Conservation (phyloP, 2,888 invertebrate genomes). For the Noctua janthina region DNA sequence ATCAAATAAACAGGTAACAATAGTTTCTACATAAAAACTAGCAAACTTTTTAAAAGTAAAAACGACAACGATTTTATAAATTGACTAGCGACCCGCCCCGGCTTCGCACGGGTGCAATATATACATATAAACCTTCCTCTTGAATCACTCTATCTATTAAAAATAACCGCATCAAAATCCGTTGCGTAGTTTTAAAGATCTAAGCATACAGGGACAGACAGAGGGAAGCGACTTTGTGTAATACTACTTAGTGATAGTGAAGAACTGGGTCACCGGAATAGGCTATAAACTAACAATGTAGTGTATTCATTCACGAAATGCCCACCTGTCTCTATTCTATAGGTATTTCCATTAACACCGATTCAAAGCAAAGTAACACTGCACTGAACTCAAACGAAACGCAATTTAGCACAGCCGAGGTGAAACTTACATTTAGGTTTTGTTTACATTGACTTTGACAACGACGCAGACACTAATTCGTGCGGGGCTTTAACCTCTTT, state of each 20-base stretch:
- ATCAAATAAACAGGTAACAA: neutral
- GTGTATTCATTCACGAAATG: constrained; percentile 51
- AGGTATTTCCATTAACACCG: constrained; percentile 29
- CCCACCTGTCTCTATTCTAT: constrained; percentile 28
- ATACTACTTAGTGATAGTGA: neutral
- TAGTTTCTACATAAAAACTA: neutral
- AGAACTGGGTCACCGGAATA: constrained; percentile 65
- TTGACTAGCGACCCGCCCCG: neutral
- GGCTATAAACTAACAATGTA: constrained; percentile 48
- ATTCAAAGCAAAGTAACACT: constrained; percentile 18
- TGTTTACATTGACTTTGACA: constrained; percentile 64
- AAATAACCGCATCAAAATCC: too few species aligned
- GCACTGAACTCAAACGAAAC: constrained; percentile 24
- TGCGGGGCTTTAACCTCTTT: constrained; percentile 60
- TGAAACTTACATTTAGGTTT: constrained; percentile 30
- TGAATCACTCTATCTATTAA: too few species aligned
- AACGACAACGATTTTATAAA: constrained; percentile 21
- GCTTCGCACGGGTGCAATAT: too few species aligned
- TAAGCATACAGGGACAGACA: too few species aligned
- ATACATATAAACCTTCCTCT: too few species aligned
- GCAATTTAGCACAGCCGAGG: constrained; percentile 13
- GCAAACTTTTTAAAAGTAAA: constrained; percentile 13
- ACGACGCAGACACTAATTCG: constrained; percentile 46
- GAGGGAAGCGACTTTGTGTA: too few species aligned
- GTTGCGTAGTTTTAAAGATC: too few species aligned